Base-by-base conservation (phyloP, 2,113 vertebrate species). In the Seriola quinqueradiata region DNA sequence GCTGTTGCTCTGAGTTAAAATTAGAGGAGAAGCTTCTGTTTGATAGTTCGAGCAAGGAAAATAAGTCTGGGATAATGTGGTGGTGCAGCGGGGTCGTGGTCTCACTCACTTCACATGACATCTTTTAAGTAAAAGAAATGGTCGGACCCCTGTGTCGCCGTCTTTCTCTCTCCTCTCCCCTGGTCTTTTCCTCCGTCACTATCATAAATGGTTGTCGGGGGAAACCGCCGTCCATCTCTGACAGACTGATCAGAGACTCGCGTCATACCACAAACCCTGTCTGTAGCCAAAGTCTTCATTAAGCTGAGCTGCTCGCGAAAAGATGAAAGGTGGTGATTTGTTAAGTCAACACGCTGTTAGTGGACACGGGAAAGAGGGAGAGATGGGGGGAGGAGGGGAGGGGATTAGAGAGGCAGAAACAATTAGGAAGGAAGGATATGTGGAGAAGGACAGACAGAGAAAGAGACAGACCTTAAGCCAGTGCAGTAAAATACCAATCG, bases 1-100 rank as follows among this genome's bases (percentile, higher is more conserved):
- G 79, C 78, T 89, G 76, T 78, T 81, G 83, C 79, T 67, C 55
- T 3, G 70, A 89, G 89, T 88, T 91, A 85, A 88, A 90, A 90
- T 90, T 89, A 91, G 75, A 83, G 84, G 77, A 81, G 84, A 76
- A 70, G 81, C 68, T 54, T 72, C 81, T 69, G 55, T 89, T 83
- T 77, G 63, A 85, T 74, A 16, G 61, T 21, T 50, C 57, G 40
- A 48, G 48, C 25, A 48, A 65, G 55, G 74, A 66, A 57, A 79
- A 73, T 40, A 34, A 75, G 54, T 52, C 60, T 28, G 36, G 28
- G 74, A 48, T 77, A 46, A 89, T 87, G 63, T 79, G 61, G 55
- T 9, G n/a, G 48, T 55, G 65, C 46, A 46, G 64, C 4, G 13
- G 52, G 81, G 60, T 83, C 32, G 4, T 17, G 77, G 28, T 70